These are phyloP conservation scores for Scaptomyza parva DNA, from an alignment of 2,888 invertebrate species.

Conservation along the genomic window DNA sequence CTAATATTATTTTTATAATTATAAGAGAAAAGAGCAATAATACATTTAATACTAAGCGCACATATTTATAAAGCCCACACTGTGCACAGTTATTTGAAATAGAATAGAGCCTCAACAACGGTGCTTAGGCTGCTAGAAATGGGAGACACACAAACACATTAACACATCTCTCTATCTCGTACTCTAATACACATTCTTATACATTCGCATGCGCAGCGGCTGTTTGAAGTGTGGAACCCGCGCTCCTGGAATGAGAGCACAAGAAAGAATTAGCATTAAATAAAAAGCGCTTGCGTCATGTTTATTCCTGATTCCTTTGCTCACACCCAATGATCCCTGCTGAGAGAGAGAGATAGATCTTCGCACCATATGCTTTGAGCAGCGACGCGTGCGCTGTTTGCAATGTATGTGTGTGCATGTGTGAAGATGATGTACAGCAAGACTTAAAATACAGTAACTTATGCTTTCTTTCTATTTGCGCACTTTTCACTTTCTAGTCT, in stretches of 20 bases:
- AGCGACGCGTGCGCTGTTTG: slow-evolving; percentile 18
- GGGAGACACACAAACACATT: slow-evolving; percentile 29
- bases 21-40: too few relatives aligned
- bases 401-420: background rate
- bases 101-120: slow-evolving; percentile 60
- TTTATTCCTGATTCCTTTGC: slow-evolving; percentile 5
- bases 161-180: background rate
- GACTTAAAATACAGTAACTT: slow-evolving; percentile 20
- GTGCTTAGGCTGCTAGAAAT: slow-evolving; percentile 64
- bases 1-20: too few relatives aligned
- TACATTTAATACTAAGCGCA: background rate
- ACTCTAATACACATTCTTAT: slow-evolving; percentile 28
- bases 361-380: background rate
- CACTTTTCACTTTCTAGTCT: slow-evolving; percentile 39
- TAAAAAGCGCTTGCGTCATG: slow-evolving; percentile 16
- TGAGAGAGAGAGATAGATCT: background rate
- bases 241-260: slow-evolving; percentile 30
- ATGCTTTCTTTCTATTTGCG: slow-evolving; percentile 22
- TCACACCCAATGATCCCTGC: background rate
- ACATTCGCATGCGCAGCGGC: slow-evolving; percentile 7
- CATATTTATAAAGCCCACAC: slow-evolving; percentile 11
- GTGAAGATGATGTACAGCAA: slow-evolving; percentile 14
- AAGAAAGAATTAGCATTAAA: slow-evolving; percentile 32
- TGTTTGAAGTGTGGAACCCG: slow-evolving; percentile 3
- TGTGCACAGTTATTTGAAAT: slow-evolving; percentile 55